These are phyloP conservation scores for Etheostoma spectabile DNA, from an alignment of 2,113 vertebrate genomes.

Conservation along the genomic window DNA sequence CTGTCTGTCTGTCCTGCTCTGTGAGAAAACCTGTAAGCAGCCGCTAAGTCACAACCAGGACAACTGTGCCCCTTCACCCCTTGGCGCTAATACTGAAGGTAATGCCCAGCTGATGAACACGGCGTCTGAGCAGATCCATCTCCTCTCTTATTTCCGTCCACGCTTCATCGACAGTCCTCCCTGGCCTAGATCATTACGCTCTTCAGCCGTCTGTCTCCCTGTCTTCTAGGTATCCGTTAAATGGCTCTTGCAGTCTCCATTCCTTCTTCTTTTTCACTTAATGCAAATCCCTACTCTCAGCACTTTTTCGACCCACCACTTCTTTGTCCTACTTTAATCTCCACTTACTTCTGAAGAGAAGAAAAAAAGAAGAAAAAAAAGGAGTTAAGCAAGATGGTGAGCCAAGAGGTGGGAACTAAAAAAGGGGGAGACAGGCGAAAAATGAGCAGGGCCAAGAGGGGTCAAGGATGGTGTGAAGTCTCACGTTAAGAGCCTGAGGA, in stretches of 20 bases:
- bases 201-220: constrained; percentile 39
- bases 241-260: constrained; percentile 49
- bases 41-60: constrained; percentile 14
- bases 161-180: constrained; percentile 34
- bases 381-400: constrained; percentile 28
- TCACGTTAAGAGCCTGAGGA: constrained; percentile 37
- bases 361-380: constrained; percentile 3
- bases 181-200: constrained; percentile 53
- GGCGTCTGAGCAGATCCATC: constrained; percentile 44
- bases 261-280: constrained; percentile 56
- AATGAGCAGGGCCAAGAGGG: constrained; percentile 29
- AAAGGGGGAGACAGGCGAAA: constrained; percentile 40
- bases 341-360: constrained; percentile 28
- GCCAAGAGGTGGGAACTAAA: constrained; percentile 32
- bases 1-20: not conserved
- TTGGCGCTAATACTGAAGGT: constrained; percentile 46
- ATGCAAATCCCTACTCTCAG: constrained; percentile 69
- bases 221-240: constrained; percentile 66
- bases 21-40: constrained; percentile 13
- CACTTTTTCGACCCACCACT: constrained; percentile 51
- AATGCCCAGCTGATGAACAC: constrained; percentile 50
- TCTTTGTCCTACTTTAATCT: constrained; percentile 77
- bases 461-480: constrained; percentile 49
- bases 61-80: constrained; percentile 26
- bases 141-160: constrained; percentile 31